Conservation (phyloP, 92 coral and sea anemone species). For the Porites lobata region DNA sequence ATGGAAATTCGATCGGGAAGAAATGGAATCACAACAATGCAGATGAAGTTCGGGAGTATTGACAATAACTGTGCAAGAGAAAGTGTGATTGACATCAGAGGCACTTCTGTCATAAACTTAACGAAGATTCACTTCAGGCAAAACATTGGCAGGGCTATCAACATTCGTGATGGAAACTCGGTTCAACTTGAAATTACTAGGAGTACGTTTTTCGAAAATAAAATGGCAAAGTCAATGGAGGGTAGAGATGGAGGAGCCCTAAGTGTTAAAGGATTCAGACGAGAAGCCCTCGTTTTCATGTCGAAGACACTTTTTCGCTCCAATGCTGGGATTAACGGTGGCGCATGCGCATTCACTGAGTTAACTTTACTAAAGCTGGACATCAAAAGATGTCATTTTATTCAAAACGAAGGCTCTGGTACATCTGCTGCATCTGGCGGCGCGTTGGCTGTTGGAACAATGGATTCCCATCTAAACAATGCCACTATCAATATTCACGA, state of each 20-base stretch:
- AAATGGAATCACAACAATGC: background rate
- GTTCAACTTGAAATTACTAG: background rate
- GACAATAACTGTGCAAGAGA: constrained; percentile 16
- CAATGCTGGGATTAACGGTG: constrained; percentile 22
- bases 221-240: background rate
- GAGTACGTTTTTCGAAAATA: background rate
- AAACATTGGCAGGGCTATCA: constrained; percentile 23
- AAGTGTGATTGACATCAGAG: constrained; percentile 1
- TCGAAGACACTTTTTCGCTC: constrained; percentile 19
- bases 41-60: constrained; percentile 1
- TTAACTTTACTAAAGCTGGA: background rate
- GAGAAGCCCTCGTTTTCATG: constrained; percentile 6
- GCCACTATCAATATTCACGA: constrained; percentile 7
- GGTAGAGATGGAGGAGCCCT: constrained; percentile 22
- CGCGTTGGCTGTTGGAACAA: constrained; percentile 13
- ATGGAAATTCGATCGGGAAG: constrained; percentile 8
- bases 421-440: constrained; percentile 10
- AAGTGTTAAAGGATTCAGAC: constrained; percentile 13
- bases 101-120: background rate
- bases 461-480: background rate
- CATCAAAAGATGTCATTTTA: constrained; percentile 22
- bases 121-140: background rate
- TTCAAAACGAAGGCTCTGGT: background rate
- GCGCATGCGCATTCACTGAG: constrained; percentile 20
- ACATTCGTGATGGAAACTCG: background rate